These are phyloP conservation scores for Schizaphis graminum DNA, from an alignment of 2,888 invertebrate genomes.

Conservation along the genomic window DNA sequence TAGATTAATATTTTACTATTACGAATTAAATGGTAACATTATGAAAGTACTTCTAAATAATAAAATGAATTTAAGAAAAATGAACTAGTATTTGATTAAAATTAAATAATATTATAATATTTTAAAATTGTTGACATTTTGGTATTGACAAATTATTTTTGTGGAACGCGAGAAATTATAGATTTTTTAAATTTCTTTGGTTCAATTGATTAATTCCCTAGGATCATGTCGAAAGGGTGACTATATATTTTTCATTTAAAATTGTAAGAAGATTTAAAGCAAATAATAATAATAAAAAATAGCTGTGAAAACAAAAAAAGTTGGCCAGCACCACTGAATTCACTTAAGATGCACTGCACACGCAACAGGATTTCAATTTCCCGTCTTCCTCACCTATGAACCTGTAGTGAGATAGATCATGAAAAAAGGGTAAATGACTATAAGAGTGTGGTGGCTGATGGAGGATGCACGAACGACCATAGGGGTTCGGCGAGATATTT, in stretches of 20 bases:
- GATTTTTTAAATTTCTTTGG: slow-evolving; percentile 22
- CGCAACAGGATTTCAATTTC: slow-evolving; percentile 51
- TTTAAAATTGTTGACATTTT: not conserved
- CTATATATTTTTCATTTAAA: slow-evolving; percentile 29
- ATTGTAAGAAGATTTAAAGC: slow-evolving; percentile 30
- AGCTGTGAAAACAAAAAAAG: slow-evolving; percentile 33
- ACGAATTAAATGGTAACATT: not conserved
- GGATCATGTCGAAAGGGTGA: not conserved
- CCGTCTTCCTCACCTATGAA: not conserved
- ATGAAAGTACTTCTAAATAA: not conserved
- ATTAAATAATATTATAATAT: not conserved
- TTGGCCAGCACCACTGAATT: not conserved
- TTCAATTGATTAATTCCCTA: not conserved
- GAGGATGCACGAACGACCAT: not conserved
- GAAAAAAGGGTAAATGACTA: slow-evolving; percentile 19
- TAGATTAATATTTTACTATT: not conserved
- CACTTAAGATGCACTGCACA: slow-evolving; percentile 42
- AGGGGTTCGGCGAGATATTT: slow-evolving; percentile 42
- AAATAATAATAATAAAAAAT: slow-evolving; percentile 8
- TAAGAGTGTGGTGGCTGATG: not conserved
- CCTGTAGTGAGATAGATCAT: not conserved
- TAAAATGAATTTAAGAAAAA: not conserved
- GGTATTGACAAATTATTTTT: not conserved
- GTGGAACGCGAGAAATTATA: not conserved
- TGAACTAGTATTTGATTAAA: not conserved